Evolutionary conservation across 2,888 invertebrate genomes (phyloP), one percentile per base, ranked within the genome.

Genomic region (Stegophylla sp.): DNA sequence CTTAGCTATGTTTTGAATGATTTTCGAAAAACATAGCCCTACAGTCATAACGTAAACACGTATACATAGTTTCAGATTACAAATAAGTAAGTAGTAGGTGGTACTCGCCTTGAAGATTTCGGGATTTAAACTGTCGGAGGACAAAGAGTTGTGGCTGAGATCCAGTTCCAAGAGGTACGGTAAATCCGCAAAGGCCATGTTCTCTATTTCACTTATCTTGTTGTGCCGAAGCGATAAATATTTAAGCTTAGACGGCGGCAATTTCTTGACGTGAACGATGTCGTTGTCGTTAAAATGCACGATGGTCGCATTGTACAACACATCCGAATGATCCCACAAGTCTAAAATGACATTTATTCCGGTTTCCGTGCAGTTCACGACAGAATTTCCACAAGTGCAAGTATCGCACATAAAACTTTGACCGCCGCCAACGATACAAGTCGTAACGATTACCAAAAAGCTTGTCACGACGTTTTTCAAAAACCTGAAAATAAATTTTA

Each of bases 71-170:
- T n/a, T n/a, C n/a, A n/a, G n/a, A n/a, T n/a, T n/a, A n/a, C n/a
- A n/a, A n/a, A n/a, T n/a, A n/a, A n/a, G n/a, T n/a, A n/a, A n/a
- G n/a, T n/a, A n/a, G n/a, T n/a, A n/a, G n/a, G n/a, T n/a, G n/a
- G 3, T 73, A 83, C 87, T 86, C 87, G 92, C 94, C 88, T 91
- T 89, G 85, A 94, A 94, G 13, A 90, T 89, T 79, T 91, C 88
- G 0, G 92, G 92, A 82, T 86, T 87, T 3, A 94, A 86, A 0
- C 86, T 87, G 0, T 89, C 90, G 0, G 89, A 86, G 0, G 89
- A 90, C 28, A 94, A 86, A 64, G 90, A 88, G 84, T 94, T 94
- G 82, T 91, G 86, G 82, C 92, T 92, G 83, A 95, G 86, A 86
- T 93, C 91, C 66, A 95, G 85, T 2, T 88, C 89, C 0, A 87